These are phyloP conservation scores for Caenorhabditis sp. DNA, from an alignment of 2,888 invertebrate species.

Conservation along the genomic window DNA sequence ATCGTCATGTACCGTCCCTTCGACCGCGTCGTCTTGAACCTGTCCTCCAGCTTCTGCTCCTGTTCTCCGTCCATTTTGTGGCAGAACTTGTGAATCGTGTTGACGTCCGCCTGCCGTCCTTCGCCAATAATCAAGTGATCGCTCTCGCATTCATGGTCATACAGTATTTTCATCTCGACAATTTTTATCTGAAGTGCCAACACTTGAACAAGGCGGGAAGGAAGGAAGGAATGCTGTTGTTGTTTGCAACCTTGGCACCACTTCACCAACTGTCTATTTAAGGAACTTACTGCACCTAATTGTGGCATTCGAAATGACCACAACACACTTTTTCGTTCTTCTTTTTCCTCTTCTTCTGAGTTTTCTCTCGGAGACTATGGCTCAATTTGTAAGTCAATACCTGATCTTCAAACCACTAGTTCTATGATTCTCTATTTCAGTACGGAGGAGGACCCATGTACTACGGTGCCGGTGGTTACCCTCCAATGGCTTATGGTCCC, in stretches of 20 bases:
- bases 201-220: slow-evolving; percentile 18
- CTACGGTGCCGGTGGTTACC: slow-evolving; percentile 47
- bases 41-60: slow-evolving; percentile 45
- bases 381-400: slow-evolving; percentile 47
- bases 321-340: slow-evolving; percentile 2
- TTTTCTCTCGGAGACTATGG: slow-evolving; percentile 5
- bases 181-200: slow-evolving; percentile 70
- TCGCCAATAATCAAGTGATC: slow-evolving; percentile 67
- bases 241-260: neutral
- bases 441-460: slow-evolving; percentile 40
- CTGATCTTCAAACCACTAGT: neutral
- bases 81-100: slow-evolving; percentile 57
- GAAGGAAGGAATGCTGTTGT: slow-evolving; percentile 24
- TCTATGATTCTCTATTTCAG: slow-evolving; percentile 24
- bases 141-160: slow-evolving; percentile 68
- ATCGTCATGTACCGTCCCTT: slow-evolving; percentile 66
- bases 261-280: neutral
- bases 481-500: slow-evolving; percentile 40
- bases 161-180: slow-evolving; percentile 74
- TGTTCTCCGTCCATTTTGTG: slow-evolving; percentile 39
- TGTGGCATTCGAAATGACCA: slow-evolving; percentile 12
- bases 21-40: slow-evolving; percentile 42
- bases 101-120: slow-evolving; percentile 57
- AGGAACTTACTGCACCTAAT: neutral
- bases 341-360: slow-evolving; percentile 4